Evolutionary conservation across 1,140 invertebrate species (phyloP), one percentile per base, ranked within the genome.

Genomic region (Drosophila trapezifrons): DNA sequence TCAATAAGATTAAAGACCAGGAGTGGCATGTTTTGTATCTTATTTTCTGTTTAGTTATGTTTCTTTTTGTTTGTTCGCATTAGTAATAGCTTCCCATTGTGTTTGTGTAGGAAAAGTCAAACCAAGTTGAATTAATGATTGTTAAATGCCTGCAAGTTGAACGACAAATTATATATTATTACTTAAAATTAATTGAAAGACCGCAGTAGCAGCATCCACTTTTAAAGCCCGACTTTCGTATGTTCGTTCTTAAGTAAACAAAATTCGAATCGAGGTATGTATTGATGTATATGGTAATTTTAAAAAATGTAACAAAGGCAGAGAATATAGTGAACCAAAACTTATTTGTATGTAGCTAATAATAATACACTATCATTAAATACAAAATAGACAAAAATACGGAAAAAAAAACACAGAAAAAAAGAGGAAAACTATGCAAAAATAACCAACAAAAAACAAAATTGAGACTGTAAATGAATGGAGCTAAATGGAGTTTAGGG

Each of bases 291-390:
- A 87, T 77, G 76, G 80, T 89, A 89, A 77, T 83, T 74, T 89
- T 84, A 72, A 89, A 43, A 62, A 89, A 46, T 72, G 72, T 75
- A 80, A 60, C 80, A 83, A 72, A 89, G 49, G 64, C 59, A 70
- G 63, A 78, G 58, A 58, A 71, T 77, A 89, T 77, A 89, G 72
- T 70, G 58, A 83, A 82, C 64, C 54, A 70, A 76, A 83, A 77
- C 57, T 89, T 78, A 89, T 89, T 84, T 89, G 80, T 87, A 87
- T 67, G 83, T 85, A 85, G 82, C 69, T 83, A 82, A 85, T 71
- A 78, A 72, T 64, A 37, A 52, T 37, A 52, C 51, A 70, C 69
- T 76, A 83, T 75, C 65, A 64, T 57, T 79, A 69, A 79, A 47
- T 59, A 80, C 43, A 60, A 58, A 75, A 59, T 76, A 76, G 72